Percentiles rank a stretch among this genome's conserved stretches.
Evolutionary conservation across 2,113 vertebrate species (phyloP).

Genomic region (Gymnocephalus cernua): DNA sequence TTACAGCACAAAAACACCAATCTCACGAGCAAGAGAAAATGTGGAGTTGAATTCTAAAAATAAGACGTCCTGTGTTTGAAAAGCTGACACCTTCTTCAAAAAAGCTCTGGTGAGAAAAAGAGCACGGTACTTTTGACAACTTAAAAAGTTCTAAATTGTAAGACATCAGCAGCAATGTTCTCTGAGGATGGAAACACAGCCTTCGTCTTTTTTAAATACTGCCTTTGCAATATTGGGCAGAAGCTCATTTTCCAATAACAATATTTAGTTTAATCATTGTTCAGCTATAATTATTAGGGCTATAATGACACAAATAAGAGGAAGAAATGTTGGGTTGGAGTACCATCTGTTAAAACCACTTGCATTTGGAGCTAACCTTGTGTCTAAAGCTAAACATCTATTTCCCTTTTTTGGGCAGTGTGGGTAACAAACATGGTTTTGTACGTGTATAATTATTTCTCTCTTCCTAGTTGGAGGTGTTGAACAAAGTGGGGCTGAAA

Average conservation of each 20-base stretch:
- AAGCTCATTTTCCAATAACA: not conserved
- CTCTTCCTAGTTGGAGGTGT: constrained; percentile 26
- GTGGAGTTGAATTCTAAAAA: constrained; percentile 68
- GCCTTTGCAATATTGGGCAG: not conserved
- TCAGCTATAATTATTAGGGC: not conserved
- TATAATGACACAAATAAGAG: not conserved
- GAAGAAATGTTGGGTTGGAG: not conserved
- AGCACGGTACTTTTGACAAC: constrained; percentile 30
- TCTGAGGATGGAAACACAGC: not conserved
- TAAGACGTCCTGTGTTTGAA: constrained; percentile 67
- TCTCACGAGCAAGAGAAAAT: constrained; percentile 51
- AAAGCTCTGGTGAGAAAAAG: constrained; percentile 68
- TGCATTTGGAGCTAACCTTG: not conserved
- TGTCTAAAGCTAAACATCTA: constrained; percentile 29
- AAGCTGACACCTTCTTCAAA: constrained; percentile 66
- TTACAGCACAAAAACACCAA: constrained; percentile 48
- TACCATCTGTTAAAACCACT: constrained; percentile 18
- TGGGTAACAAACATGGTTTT: constrained; percentile 21
- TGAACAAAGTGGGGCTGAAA: constrained; percentile 40
- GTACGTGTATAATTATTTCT: constrained; percentile 20
- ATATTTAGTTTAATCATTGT: not conserved
- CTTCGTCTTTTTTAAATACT: not conserved
- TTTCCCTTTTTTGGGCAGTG: constrained; percentile 46
- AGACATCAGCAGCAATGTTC: constrained; percentile 35
- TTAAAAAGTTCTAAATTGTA: constrained; percentile 56